A percentile compares a stretch with the other conserved stretches of the same genome.
These are phyloP conservation scores for Umimayanthus chanpuru DNA, from an alignment of 92 coral and sea anemone genomes.

Conservation along the genomic window DNA sequence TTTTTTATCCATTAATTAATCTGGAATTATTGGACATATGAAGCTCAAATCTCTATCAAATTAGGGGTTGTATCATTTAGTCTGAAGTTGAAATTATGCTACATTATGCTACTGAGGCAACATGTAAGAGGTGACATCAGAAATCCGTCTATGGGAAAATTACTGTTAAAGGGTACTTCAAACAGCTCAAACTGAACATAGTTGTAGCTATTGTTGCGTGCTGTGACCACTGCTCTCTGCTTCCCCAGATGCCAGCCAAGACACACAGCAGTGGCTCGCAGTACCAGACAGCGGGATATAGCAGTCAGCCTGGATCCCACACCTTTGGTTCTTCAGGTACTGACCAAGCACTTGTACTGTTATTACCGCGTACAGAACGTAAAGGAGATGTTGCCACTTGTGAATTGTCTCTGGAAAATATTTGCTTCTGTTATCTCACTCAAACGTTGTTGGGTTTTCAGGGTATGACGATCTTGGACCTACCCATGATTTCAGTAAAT, in stretches of 20 bases:
- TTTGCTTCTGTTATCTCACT: background rate
- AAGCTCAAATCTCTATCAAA: too few species aligned
- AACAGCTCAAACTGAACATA: too few species aligned
- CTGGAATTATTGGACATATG: too few species aligned
- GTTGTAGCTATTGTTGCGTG: background rate
- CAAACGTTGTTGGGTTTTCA: background rate
- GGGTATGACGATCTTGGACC: slow-evolving; percentile 85
- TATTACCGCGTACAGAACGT: background rate
- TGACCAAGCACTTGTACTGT: too few species aligned
- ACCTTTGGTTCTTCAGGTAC: slow-evolving; percentile 69
- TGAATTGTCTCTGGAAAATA: background rate
- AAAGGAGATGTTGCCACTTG: too few species aligned
- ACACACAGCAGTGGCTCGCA: slow-evolving; percentile 84
- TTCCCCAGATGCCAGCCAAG: slow-evolving; percentile 79
- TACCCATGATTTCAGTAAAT: slow-evolving; percentile 81
- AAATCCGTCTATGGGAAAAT: too few species aligned
- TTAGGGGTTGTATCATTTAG: too few species aligned
- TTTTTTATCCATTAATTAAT: too few species aligned
- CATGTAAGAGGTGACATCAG: too few species aligned
- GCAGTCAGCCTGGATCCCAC: slow-evolving; percentile 83
- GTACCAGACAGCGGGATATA: slow-evolving; percentile 75
- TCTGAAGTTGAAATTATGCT: too few species aligned
- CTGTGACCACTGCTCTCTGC: background rate
- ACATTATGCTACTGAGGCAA: too few species aligned
- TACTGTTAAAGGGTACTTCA: too few species aligned